Conservation (phyloP, 2,797 vertebrate genomes). For the Rhadinocentrus ornatus region DNA sequence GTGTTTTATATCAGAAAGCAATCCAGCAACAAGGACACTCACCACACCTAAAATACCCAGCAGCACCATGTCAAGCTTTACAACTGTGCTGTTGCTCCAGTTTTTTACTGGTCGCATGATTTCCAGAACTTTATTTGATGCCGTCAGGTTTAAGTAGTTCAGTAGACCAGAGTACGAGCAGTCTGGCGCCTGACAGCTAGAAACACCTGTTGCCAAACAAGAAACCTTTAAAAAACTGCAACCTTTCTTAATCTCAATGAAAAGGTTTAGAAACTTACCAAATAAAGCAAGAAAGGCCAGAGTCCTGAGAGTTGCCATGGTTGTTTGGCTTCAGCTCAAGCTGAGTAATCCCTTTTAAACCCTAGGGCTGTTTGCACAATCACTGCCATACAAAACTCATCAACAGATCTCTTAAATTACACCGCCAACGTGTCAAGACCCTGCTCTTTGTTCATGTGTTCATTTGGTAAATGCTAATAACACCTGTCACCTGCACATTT, state of each 20-base stretch:
- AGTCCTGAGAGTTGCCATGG: slow-evolving; percentile 41
- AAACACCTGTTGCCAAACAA: slow-evolving; percentile 24
- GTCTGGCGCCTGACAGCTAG: slow-evolving; percentile 22
- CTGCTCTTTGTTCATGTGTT: slow-evolving; percentile 1
- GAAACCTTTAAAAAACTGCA: background rate
- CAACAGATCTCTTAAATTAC: background rate
- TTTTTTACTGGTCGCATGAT: slow-evolving; percentile 64
- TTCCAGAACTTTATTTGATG: background rate
- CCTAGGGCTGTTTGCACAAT: background rate
- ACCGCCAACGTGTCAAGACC: background rate
- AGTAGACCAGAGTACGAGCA: slow-evolving; percentile 72
- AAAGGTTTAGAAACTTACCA: slow-evolving; percentile 35
- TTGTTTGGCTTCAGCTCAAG: background rate
- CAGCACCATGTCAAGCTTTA: slow-evolving; percentile 54
- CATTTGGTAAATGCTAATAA: too few relatives aligned
- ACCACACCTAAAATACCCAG: slow-evolving; percentile 74
- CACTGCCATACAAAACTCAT: background rate
- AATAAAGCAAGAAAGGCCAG: slow-evolving; percentile 13
- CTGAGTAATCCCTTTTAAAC: slow-evolving; percentile 24
- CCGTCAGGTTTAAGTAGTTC: slow-evolving; percentile 57
- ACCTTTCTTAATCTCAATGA: background rate
- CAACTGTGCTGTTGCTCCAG: slow-evolving; percentile 48
- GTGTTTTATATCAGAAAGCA: too few relatives aligned
- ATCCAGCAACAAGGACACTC: slow-evolving; percentile 8
- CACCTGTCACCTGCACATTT: background rate